Evolutionary conservation across 2,888 invertebrate genomes (phyloP), one percentile per base, ranked within the genome.

Genomic region (Lacanobia wlatinum): DNA sequence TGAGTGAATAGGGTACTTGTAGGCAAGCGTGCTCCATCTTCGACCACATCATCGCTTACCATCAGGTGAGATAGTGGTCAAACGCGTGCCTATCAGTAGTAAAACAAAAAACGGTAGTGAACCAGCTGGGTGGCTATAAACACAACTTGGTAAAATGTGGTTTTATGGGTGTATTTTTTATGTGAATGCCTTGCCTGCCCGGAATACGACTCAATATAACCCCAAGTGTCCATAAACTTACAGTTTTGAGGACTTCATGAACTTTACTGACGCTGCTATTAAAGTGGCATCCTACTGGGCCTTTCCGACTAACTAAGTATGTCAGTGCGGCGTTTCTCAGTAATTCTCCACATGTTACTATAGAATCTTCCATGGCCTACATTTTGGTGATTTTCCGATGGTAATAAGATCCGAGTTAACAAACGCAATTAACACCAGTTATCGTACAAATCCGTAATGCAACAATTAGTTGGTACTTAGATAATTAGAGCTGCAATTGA

Each of bases 291-390:
- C 34, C 10, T 34, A 56, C 34, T 34, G 56, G 10, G 3, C 56
- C 34, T 8, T 9, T 18, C 34, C 5, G 10, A 34, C n/a, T 12
- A 21, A 58, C 7, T 3, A n/a, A n/a, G n/a, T n/a, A 3, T 38
- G 23, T 28, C 16, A 46, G 38, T 53, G 14, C 34, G 3, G 9
- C 43, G 66, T 21, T 50, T 50, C 23, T 23, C 56, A 43, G 23
- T n/a, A 58, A 61, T 66, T 58, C 34, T 64, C 56, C n/a, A 52
- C 34, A 58, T n/a, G 40, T 43, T 43, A 14, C 40, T 43, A 43
- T 61, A 83, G 55, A 83, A 84, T 85, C 48, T 83, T 85, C 84
- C 84, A 73, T 75, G 76, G 59, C 73, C 76, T 55, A 53, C 65
- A 75, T 83, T 77, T 66, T 0, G 53, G 81, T 81, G 60, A 58